Conservation (phyloP, 2,888 invertebrate genomes). For the Gastracanthus pulcherrimus region DNA sequence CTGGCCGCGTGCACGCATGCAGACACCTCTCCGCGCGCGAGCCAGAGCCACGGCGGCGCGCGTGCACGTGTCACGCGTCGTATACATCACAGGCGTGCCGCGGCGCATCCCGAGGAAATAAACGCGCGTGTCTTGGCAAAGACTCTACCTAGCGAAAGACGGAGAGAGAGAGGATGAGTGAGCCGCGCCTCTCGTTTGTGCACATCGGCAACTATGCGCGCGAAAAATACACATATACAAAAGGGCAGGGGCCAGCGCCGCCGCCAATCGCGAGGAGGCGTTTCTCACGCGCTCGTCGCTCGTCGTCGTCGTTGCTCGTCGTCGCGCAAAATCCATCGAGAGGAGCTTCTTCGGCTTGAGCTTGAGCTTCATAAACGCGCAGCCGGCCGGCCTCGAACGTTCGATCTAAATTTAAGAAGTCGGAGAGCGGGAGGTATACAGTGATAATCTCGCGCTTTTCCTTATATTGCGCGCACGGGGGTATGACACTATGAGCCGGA, state of each 20-base stretch:
- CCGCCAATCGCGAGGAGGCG: neutral
- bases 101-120: neutral
- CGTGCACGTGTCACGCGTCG: neutral
- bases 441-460: neutral
- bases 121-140: neutral
- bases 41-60: neutral
- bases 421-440: neutral
- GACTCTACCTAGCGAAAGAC: neutral
- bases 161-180: neutral
- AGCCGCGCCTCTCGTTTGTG: neutral
- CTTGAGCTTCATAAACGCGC: slow-evolving; percentile 18
- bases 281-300: neutral
- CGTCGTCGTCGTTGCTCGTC: neutral
- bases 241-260: neutral
- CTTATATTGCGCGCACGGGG: neutral
- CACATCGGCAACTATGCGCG: neutral
- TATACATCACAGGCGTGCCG: neutral
- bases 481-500: neutral
- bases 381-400: slow-evolving; percentile 28
- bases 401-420: slow-evolving; percentile 49
- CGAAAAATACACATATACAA: slow-evolving; percentile 11
- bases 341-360: slow-evolving; percentile 29
- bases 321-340: neutral
- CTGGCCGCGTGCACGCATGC: neutral
- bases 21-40: neutral